Base-by-base conservation (phyloP, 64 coral and sea anemone genomes). In the Pocillopora verrucosa region DNA sequence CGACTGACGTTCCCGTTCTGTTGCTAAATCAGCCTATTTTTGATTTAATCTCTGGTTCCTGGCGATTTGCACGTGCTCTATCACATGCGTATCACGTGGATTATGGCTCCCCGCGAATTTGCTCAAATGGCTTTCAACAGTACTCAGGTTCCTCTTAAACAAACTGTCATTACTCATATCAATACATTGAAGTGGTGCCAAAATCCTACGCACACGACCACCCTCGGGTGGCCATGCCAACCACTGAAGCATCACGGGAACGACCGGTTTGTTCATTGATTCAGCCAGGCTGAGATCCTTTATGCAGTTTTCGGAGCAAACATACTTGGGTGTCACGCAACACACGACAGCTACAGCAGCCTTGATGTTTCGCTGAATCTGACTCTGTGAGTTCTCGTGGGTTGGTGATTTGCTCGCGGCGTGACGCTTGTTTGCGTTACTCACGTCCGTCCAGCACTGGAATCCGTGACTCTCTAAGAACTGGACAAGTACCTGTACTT, bases 241-340 rank as follows among this genome's bases (percentile, higher is more conserved):
- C 96, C 96, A 98, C 65, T 98, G 90, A 60, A 98, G 56, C 58
- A 98, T 89, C 64, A 98, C 79, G 37, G 96, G 96, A 35, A 98
- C 72, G 13, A 97, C 90, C 7, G 95, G 95, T 62, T 97, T 97
- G 22, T 88, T 80, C 56, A 97, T 72, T 17, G 89, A 68, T 61
- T 91, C 92, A 37, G 95, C 95, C 36, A 97, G 61, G 68, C 58
- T 87, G 77, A 97, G 79, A 80, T 97, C 95, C 65, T 97, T 97
- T 13, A 79, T 76, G 65, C 95, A 97, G 76, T 97, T 97, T 61
- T 97, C 91, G 16, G 95, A 97, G 61, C 95, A 93, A 88, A 97
- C 91, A 63, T 97, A 97, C 73, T 97, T 97, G 16, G 86, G 95
- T 1, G 91, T 97, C 58, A 97, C 79, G 51, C 95, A 97, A 88